phyloP scores from a whole-genome alignment of 2,888 invertebrate genomes.

The Colletes collaris region DNA sequence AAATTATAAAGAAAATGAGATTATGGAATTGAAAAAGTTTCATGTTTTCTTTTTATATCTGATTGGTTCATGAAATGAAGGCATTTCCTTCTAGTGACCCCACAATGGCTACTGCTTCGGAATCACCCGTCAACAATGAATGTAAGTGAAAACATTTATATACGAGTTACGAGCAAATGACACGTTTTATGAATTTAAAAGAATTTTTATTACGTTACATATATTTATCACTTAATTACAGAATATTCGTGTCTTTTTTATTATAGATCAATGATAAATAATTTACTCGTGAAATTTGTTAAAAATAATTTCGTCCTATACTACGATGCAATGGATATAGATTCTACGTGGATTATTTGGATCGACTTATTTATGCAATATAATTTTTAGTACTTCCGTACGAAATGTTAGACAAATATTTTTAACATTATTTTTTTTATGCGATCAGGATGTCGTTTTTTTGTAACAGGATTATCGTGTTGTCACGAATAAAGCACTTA shows the following conservation, averaged over 20 bases:
- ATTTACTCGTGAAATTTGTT: not conserved
- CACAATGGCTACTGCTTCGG: conserved; percentile 73
- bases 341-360: not conserved
- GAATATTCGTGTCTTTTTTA: not conserved
- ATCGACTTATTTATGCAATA: not conserved
- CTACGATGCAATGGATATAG: not conserved
- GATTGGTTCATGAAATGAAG: conserved; percentile 9
- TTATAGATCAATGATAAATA: not conserved
- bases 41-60: too few relatives aligned
- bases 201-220: not conserved
- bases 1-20: not conserved
- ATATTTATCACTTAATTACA: not conserved
- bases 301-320: not conserved
- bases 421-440: not conserved
- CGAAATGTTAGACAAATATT: not conserved
- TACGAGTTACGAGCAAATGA: not conserved
- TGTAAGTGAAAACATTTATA: conserved; percentile 66
- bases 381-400: not conserved
- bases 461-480: not conserved
- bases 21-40: not conserved
- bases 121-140: conserved; percentile 69
- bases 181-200: not conserved
- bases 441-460: conserved; percentile 6
- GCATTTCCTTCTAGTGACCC: conserved; percentile 49
- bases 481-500: not conserved